Conservation (phyloP, 2,888 invertebrate genomes). For the Philaethria dido region DNA sequence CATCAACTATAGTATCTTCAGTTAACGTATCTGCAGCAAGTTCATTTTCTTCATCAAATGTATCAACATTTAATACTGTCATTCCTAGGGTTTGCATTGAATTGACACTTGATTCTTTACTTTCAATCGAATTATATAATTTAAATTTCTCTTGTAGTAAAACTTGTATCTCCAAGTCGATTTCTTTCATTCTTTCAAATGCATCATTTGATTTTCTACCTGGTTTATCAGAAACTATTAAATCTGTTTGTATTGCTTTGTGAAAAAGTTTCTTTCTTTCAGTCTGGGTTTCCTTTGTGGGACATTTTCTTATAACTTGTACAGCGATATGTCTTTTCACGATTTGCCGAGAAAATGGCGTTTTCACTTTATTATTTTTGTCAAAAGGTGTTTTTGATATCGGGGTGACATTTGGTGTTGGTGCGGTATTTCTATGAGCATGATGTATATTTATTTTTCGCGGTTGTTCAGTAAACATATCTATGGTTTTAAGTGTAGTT, state of each 20-base stretch:
- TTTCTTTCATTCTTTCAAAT: slow-evolving; percentile 84
- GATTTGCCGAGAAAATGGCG: slow-evolving; percentile 44
- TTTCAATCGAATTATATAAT: slow-evolving; percentile 80
- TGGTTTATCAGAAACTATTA: slow-evolving; percentile 46
- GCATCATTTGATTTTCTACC: slow-evolving; percentile 59
- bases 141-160: slow-evolving; percentile 84
- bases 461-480: slow-evolving; percentile 70
- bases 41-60: slow-evolving; percentile 49
- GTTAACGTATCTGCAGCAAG: slow-evolving; percentile 45
- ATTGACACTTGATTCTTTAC: slow-evolving; percentile 57
- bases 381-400: slow-evolving; percentile 52
- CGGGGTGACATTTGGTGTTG: slow-evolving; percentile 41
- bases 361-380: slow-evolving; percentile 51
- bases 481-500: slow-evolving; percentile 67
- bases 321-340: slow-evolving; percentile 53
- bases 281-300: slow-evolving; percentile 63
- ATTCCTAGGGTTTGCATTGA: slow-evolving; percentile 69
- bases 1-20: slow-evolving; percentile 67
- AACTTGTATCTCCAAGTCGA: slow-evolving; percentile 83
- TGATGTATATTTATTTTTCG: slow-evolving; percentile 62
- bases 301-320: slow-evolving; percentile 57
- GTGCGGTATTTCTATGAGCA: slow-evolving; percentile 66
- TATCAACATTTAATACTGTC: slow-evolving; percentile 69
- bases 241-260: slow-evolving; percentile 63
- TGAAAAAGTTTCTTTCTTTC: slow-evolving; percentile 51